A percentile compares a stretch with the other conserved stretches of the same genome.
Evolutionary conservation across 2,888 invertebrate genomes (phyloP).

Genomic region (Oegoconia quadripuncta): DNA sequence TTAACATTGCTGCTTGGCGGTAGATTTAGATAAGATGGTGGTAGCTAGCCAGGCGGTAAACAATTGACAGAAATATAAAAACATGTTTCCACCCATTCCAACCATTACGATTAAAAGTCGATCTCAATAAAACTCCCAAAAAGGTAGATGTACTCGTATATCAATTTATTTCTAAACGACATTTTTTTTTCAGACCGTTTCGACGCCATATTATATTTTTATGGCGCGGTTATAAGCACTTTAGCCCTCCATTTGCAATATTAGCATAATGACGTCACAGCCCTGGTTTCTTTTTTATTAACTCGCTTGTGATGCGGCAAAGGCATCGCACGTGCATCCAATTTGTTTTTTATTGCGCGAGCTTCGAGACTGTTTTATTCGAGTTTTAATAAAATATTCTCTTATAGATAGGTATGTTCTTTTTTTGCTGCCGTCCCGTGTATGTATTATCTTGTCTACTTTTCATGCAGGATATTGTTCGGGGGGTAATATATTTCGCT

Average conservation of each 20-base stretch:
- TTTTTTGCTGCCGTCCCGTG: too few species aligned
- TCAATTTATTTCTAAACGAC: conserved; percentile 11
- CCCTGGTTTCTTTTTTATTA: conserved; percentile 15
- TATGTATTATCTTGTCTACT: too few species aligned
- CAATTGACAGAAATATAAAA: too few species aligned
- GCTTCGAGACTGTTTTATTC: conserved; percentile 5
- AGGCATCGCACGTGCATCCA: conserved; percentile 13
- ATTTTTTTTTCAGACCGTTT: conserved; percentile 10
- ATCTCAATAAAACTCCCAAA: background rate
- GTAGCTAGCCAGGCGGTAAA: too few species aligned
- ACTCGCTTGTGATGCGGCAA: conserved; percentile 8
- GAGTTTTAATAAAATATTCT: too few species aligned
- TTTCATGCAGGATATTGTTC: too few species aligned
- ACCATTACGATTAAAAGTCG: background rate
- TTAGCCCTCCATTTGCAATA: conserved; percentile 28
- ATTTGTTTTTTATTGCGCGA: conserved; percentile 13
- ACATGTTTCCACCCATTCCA: too few species aligned
- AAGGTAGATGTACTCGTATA: background rate
- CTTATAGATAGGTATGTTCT: too few species aligned
- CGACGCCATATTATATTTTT: conserved; percentile 17
- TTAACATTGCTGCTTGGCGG: too few species aligned
- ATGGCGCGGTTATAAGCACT: conserved; percentile 5
- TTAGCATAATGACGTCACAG: conserved; percentile 30
- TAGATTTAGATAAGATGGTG: too few species aligned
- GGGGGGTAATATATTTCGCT: too few species aligned